Conservation (phyloP, 2,888 invertebrate genomes). For the Dichetophora obliterata region DNA sequence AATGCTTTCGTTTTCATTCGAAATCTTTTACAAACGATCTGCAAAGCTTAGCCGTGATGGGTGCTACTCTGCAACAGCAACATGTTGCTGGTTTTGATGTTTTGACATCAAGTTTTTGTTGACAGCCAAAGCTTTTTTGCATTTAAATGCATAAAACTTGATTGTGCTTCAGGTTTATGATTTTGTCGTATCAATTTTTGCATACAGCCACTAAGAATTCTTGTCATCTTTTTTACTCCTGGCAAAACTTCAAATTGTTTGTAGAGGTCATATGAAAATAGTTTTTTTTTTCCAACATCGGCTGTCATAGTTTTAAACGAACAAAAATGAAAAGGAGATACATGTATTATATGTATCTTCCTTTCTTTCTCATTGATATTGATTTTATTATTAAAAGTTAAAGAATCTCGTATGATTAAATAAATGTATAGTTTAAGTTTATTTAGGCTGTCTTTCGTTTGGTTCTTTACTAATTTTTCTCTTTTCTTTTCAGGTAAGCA, state of each 20-base stretch:
- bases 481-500: constrained; percentile 10
- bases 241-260: too few relatives aligned
- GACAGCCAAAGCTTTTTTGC: neutral
- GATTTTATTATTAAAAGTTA: too few relatives aligned
- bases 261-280: too few relatives aligned
- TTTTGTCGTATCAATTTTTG: neutral
- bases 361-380: too few relatives aligned
- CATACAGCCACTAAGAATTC: neutral
- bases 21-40: constrained; percentile 41
- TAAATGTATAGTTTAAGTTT: too few relatives aligned
- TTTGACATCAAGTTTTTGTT: neutral
- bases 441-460: too few relatives aligned
- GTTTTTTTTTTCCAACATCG: too few relatives aligned
- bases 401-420: too few relatives aligned
- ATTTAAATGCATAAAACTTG: neutral
- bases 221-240: too few relatives aligned
- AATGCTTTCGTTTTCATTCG: constrained; percentile 58
- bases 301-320: too few relatives aligned
- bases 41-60: neutral
- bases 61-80: neutral
- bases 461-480: neutral
- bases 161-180: neutral
- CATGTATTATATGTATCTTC: too few relatives aligned
- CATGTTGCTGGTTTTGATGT: neutral
- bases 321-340: too few relatives aligned